A percentile compares a stretch with the other conserved stretches of the same genome.
Conservation (phyloP, 2,113 vertebrate genomes). For the Cygnus atratus region DNA sequence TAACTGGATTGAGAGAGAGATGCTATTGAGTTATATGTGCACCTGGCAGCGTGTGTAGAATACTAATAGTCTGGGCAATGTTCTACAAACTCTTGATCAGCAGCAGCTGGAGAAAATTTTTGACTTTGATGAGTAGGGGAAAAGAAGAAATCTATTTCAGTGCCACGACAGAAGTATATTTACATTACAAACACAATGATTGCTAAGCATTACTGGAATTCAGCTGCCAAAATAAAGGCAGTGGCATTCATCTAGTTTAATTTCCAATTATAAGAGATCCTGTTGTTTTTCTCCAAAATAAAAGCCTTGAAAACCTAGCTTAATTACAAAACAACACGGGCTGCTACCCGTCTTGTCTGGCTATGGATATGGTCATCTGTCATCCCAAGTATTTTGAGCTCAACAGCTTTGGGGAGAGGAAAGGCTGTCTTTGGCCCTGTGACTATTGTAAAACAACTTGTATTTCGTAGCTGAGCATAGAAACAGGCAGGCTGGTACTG, state of each 20-base stretch:
- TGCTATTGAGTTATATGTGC: constrained; percentile 8
- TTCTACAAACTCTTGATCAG: constrained; percentile 36
- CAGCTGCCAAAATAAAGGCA: constrained; percentile 44
- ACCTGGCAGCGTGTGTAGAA: constrained; percentile 17
- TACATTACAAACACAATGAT: constrained; percentile 22
- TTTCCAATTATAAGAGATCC: constrained; percentile 27
- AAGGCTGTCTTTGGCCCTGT: not conserved
- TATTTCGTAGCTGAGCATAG: not conserved
- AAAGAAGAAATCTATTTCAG: constrained; percentile 44
- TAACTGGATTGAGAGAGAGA: not conserved
- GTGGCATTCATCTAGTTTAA: not conserved
- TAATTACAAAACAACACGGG: constrained; percentile 14
- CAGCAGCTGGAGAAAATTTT: constrained; percentile 56
- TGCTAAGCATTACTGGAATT: constrained; percentile 18
- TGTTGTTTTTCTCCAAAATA: not conserved
- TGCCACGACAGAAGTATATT: constrained; percentile 15
- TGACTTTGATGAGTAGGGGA: constrained; percentile 37
- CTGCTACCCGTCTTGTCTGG: not conserved
- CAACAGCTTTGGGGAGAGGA: not conserved
- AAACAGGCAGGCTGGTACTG: not conserved
- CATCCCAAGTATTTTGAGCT: not conserved
- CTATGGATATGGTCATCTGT: rapidly evolving
- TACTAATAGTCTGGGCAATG: not conserved
- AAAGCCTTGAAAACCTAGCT: not conserved
- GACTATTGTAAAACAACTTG: not conserved